Base-by-base conservation (phyloP, 64 coral and sea anemone genomes). In the Astreopora myriophthalma region DNA sequence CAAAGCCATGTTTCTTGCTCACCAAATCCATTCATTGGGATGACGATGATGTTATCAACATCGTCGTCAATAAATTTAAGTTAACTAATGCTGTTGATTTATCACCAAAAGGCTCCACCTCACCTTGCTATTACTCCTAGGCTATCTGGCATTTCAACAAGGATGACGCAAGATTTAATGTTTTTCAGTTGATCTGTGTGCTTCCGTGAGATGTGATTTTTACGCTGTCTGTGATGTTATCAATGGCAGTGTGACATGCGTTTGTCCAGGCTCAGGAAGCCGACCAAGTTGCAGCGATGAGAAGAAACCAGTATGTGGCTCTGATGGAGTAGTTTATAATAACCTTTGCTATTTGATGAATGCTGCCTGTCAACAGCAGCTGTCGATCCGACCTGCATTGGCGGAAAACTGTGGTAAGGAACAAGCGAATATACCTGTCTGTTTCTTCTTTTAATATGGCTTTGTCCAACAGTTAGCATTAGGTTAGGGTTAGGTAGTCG, bases 261-360 rank as follows among this genome's bases (percentile, higher is more conserved):
- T 76, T 1, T 89, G 87, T 16, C 87, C 87, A 36, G 55, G 57
- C 7, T 32, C 40, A 52, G 75, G 75, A 31, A 78, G 75, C 44
- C 75, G 10, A 5, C 40, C 40, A 33, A 58, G 48, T 34, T 80
- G 76, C 60, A 55, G 49, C 30, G 22, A 61, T 80, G 76, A 57
- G 60, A 60, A 80, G 51, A 32, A 80, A 60, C 76, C 76, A 22
- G 27, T 80, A 0, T 80, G 76, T 61, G 76, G 76, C 20, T 57
- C 46, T 34, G 30, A 80, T 80, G 76, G 48, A 80, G 19, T 32
- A 7, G 55, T 80, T 61, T 80, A 80, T n/a, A 17, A 80, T 32
- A 80, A 60, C 46, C 8, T 35, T 8, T 80, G 76, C 17, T 48
- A 34, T 29, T 80, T 80, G 17, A 69, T 69, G 83, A 46, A 26